A percentile compares a stretch with the other conserved stretches of the same genome.
phyloP scores from a whole-genome alignment of 2,888 invertebrate species.

The Melipona beecheii region DNA sequence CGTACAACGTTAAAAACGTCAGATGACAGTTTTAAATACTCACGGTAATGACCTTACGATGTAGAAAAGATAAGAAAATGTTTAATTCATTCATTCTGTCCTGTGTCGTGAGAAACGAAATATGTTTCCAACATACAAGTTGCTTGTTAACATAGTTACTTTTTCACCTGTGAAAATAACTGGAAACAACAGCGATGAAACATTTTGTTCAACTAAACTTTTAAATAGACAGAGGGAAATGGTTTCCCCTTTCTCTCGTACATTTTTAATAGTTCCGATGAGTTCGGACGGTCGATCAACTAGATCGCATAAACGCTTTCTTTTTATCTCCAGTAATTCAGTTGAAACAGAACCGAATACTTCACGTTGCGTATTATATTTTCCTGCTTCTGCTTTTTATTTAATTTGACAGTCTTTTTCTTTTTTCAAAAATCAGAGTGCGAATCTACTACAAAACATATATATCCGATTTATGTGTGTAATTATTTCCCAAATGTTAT shows the following conservation, averaged over 20 bases:
- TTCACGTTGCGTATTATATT: background rate
- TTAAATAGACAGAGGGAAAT: background rate
- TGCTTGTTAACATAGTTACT: background rate
- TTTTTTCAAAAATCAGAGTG: background rate
- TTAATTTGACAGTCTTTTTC: background rate
- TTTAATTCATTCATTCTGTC: conserved; percentile 11
- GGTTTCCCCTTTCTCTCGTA: conserved; percentile 6
- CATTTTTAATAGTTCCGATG: conserved; percentile 20
- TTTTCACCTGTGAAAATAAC: background rate
- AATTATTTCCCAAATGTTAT: background rate
- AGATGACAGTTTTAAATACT: conserved; percentile 9
- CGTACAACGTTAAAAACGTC: background rate
- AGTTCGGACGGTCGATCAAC: background rate
- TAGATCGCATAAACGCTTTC: background rate
- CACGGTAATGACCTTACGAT: background rate
- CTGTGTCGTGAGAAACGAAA: background rate
- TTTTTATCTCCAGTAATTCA: background rate
- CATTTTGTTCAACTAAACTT: conserved; percentile 21
- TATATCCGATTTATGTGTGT: background rate
- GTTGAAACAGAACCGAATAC: background rate
- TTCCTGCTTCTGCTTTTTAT: background rate
- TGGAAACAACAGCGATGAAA: conserved; percentile 14
- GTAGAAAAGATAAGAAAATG: background rate
- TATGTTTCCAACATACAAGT: background rate
- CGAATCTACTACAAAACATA: background rate